Evolutionary conservation across 2,113 vertebrate genomes (phyloP), one percentile per base, ranked within the genome.

Genomic region (Forbesichthys papilliferus): DNA sequence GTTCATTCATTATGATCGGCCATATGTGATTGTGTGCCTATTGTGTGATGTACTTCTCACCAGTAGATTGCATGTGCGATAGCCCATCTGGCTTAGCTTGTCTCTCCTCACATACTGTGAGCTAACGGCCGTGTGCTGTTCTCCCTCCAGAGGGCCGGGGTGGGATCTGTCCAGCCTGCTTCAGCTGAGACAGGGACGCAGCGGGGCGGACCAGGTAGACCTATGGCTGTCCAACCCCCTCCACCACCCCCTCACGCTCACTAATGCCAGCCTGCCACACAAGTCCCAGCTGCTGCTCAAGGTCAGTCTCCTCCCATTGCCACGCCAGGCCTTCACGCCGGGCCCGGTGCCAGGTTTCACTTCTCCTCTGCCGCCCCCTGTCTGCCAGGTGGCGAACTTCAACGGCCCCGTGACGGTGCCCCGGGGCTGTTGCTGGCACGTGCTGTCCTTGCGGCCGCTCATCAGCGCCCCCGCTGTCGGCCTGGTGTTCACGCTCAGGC

Each of bases 201-300:
- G 90, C 42, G 81, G 80, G 11, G 84, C 87, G 18, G 92, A 95
- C 58, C 86, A 91, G 82, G 95, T 95, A 88, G 95, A 96, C 4
- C 2, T 99, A 64, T 98, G 97, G 97, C 88, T 94, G 85, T 94
- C 88, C 60, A 97, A 95, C 84, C 92, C 93, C 61, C 90, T 95
- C 72, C 85, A 87, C 60, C 86, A 90, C 48, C 89, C 83, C 55
- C 66, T 98, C 81, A 87, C 90, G 27, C 69, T 99, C 84, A 90
- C 73, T 1, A 92, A 94, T 14, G 93, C 94, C 63, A 93, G 93
- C 61, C 72, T 98, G 66, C 89, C 93, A 55, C 93, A 87, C 73
- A 93, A 94, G 65, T 81, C 88, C 0, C 92, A 85, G 64, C 91
- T 91, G 8, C 20, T 94, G 66, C 89, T 98, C 69, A 94, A 96